Conservation (phyloP, 2,797 vertebrate species). For the Oreochromis grahami region DNA sequence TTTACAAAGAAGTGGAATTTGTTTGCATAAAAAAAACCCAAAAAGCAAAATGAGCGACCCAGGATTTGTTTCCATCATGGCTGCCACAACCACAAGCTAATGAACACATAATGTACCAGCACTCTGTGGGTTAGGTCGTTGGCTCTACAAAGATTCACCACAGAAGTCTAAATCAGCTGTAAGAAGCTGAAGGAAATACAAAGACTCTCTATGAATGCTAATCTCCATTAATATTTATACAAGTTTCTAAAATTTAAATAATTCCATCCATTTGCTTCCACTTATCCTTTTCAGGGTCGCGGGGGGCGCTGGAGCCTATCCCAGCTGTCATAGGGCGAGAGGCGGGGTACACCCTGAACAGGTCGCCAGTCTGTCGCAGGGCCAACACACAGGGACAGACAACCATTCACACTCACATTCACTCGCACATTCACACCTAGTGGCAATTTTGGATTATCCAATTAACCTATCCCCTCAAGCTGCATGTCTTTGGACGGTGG, state of each 20-base stretch:
- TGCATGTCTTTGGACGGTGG: too few species aligned
- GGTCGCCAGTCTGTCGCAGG: too few species aligned
- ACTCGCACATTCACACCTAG: too few species aligned
- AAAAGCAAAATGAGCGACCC: background rate
- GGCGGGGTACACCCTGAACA: too few species aligned
- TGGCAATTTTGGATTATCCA: too few species aligned
- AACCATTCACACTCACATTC: too few species aligned
- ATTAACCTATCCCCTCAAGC: too few species aligned
- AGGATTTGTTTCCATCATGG: background rate
- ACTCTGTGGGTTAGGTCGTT: background rate
- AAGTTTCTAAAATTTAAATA: background rate
- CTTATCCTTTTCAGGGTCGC: too few species aligned
- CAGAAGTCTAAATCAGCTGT: background rate
- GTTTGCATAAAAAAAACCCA: background rate
- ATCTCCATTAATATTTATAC: background rate
- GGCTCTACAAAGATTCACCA: background rate
- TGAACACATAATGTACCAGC: background rate
- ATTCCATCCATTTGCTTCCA: too few species aligned
- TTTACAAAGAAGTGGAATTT: background rate
- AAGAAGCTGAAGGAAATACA: background rate
- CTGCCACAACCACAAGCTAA: background rate
- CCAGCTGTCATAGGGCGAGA: too few species aligned
- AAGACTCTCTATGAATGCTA: background rate
- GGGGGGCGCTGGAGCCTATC: too few species aligned
- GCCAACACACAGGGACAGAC: too few species aligned